Conservation (phyloP, 2,888 invertebrate species). For the Tenthredo mesomela region DNA sequence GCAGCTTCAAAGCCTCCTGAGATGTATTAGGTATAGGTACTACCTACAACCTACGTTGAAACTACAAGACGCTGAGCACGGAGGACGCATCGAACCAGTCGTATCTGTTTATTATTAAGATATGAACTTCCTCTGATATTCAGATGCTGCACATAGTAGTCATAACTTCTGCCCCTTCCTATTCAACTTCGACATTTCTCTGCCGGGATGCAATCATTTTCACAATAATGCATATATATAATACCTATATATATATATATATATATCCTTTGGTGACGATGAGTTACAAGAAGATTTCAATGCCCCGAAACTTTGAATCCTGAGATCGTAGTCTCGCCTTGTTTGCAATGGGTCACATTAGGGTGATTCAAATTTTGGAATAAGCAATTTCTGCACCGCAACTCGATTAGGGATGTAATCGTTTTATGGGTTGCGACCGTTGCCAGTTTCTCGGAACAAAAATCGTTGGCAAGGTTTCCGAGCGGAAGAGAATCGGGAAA, state of each 20-base stretch:
- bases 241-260: too few relatives aligned
- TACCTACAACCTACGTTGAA: slow-evolving; percentile 53
- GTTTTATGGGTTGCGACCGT: not conserved
- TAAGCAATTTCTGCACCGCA: not conserved
- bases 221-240: not conserved
- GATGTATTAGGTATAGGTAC: not conserved
- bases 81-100: slow-evolving; percentile 57
- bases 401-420: not conserved
- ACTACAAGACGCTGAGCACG: slow-evolving; percentile 43
- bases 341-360: not conserved
- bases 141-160: slow-evolving; percentile 14
- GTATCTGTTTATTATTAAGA: slow-evolving; percentile 70
- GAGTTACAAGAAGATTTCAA: not conserved
- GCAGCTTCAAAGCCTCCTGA: slow-evolving; percentile 29
- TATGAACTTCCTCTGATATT: slow-evolving; percentile 55
- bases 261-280: not conserved
- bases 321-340: not conserved
- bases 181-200: not conserved
- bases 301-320: not conserved
- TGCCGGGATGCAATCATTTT: not conserved
- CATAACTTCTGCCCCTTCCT: slow-evolving; percentile 1
- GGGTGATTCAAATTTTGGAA: not conserved
- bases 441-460: not conserved
- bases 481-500: slow-evolving; percentile 26
- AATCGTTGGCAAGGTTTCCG: slow-evolving; percentile 14